Evolutionary conservation across 2,888 invertebrate genomes (phyloP).

Genomic region (Cancer borealis): DNA sequence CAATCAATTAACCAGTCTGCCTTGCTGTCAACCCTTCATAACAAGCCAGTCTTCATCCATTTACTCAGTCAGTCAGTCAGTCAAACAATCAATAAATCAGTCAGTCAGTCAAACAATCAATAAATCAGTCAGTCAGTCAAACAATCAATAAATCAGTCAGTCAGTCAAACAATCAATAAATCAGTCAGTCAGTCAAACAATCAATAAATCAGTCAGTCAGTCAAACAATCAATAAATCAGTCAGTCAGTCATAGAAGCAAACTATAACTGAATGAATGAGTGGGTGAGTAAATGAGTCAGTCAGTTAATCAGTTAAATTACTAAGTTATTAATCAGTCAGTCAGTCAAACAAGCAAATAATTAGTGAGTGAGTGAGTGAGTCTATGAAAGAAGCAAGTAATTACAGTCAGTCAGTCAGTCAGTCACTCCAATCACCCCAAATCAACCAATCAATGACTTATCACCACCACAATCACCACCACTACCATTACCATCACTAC

Average conservation of each 20-base stretch:
- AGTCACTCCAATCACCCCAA: background rate
- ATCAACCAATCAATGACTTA: background rate
- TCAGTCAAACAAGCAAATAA: background rate
- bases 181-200: background rate
- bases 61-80: background rate
- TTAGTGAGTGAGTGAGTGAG: background rate
- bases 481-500: background rate
- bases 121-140: background rate
- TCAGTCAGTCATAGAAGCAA: background rate
- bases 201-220: slow-evolving; percentile 29
- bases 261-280: no score
- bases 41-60: background rate
- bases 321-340: background rate
- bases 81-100: background rate
- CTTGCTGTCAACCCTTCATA: background rate
- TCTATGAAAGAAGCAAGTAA: background rate
- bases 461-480: background rate
- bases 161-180: background rate
- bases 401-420: background rate
- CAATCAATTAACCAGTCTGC: background rate
- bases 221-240: background rate
- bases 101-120: background rate
- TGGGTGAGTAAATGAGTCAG: background rate
- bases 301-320: background rate
- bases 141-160: background rate